Percentiles rank a stretch among this genome's conserved stretches.
Evolutionary conservation across 2,113 vertebrate genomes (phyloP).

Genomic region (Dendrocopos noguchii): DNA sequence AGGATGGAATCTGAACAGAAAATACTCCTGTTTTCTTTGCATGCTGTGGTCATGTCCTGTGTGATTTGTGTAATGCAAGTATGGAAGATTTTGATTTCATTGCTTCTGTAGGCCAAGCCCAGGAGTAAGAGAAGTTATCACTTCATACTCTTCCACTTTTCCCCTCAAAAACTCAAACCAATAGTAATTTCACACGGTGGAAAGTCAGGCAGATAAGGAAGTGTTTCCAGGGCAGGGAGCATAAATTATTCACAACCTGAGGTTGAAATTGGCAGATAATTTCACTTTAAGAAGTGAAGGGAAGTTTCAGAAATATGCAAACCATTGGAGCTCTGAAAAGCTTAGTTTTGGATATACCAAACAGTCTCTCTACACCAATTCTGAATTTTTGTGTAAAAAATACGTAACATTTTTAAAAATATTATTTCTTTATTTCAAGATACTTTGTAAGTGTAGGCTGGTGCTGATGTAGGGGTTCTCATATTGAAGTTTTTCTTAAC

Average conservation of each 20-base stretch:
- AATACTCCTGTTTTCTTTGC: not conserved
- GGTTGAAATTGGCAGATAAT: not conserved
- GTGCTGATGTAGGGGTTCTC: not conserved
- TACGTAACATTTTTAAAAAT: not conserved
- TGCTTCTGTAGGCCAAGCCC: not conserved
- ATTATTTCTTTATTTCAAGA: not conserved
- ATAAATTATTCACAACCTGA: not conserved
- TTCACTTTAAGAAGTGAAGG: not conserved
- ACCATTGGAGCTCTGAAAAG: not conserved
- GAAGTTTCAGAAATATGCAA: not conserved
- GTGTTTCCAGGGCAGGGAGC: not conserved
- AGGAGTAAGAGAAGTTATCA: not conserved
- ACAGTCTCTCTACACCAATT: not conserved
- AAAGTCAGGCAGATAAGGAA: not conserved
- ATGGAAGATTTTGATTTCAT: not conserved
- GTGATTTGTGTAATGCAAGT: not conserved
- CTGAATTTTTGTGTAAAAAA: not conserved
- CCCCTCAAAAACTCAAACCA: not conserved
- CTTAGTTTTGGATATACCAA: not conserved
- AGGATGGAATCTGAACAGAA: not conserved
- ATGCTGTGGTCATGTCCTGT: accelerated
- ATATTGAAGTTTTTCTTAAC: not conserved
- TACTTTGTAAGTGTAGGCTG: not conserved
- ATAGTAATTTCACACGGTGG: not conserved
- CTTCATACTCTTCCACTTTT: not conserved